These are phyloP conservation scores for Stomatorhinus ivindoensis DNA, from an alignment of 2,113 vertebrate species.

Conservation along the genomic window DNA sequence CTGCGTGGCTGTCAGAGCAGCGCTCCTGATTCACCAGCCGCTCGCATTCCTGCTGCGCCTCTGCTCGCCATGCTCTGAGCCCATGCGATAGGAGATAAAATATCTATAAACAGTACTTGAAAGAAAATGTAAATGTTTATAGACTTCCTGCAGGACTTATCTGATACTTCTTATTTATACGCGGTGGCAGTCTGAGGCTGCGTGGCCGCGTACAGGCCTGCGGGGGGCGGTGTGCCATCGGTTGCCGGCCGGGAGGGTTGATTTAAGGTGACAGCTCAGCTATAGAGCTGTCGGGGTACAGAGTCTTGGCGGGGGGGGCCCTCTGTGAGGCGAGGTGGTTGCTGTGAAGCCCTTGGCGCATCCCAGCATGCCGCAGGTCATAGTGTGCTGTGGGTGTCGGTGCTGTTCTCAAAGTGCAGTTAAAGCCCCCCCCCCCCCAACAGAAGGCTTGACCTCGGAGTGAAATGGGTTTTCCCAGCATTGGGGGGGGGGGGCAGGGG, in stretches of 20 bases:
- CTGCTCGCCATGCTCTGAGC: constrained; percentile 38
- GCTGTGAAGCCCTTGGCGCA: background rate
- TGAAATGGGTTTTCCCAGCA: background rate
- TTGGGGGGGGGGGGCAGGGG: background rate
- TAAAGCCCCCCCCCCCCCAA: background rate
- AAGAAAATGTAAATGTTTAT: constrained; percentile 57
- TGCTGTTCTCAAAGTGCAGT: background rate
- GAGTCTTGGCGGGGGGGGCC: constrained; percentile 37
- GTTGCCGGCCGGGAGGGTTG: constrained; percentile 11
- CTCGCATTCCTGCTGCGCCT: constrained; percentile 24
- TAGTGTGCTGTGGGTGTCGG: background rate
- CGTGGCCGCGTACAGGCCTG: constrained; percentile 24
- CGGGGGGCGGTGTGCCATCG: constrained; percentile 29
- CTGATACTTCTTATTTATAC: constrained; percentile 54
- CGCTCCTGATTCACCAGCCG: constrained; percentile 19
- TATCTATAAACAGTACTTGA: constrained; percentile 55
- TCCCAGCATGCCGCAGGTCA: background rate
- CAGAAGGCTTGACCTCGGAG: background rate
- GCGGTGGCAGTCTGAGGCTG: constrained; percentile 26
- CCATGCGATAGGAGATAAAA: constrained; percentile 51
- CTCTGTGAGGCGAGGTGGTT: constrained; percentile 20
- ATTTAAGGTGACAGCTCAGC: constrained; percentile 44
- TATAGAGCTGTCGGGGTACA: constrained; percentile 21
- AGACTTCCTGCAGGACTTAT: constrained; percentile 48
- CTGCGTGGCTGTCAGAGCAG: constrained; percentile 7